Evolutionary conservation across 1,140 invertebrate species (phyloP), one percentile per base, ranked within the genome.

Genomic region (Tribolium castaneum): DNA sequence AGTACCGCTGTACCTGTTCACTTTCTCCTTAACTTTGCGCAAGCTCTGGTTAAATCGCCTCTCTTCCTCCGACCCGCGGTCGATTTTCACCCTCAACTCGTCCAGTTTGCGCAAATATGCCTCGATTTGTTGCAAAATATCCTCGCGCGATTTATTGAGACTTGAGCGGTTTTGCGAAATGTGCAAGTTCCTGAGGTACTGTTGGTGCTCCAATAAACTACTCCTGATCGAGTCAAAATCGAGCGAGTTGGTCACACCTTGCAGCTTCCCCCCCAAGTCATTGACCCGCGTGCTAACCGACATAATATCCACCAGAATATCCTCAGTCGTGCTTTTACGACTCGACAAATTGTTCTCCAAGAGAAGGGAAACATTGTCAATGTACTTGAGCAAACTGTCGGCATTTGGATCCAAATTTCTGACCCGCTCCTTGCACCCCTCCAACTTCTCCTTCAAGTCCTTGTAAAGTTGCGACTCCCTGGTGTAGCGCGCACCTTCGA

Each of bases 1-100:
- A 6, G 78, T 77, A 6, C 82, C 82, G 35, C 78, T 77, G 70
- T 82, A 83, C 16, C 79, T 30, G 2, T 80, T 75, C 1, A 83
- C 79, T 78, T 82, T 80, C 2, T 78, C 81, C 45, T 76, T 81
- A 9, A 83, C 25, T 22, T 54, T 35, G 5, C 52, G 25, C 45
- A 73, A 51, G 6, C 35, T 12, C 34, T 52, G 49, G 5, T 35
- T 66, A 14, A 66, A 66, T 0, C 4, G 9, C 13, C 35, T 66
- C 14, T 66, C 59, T 66, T 66, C 59, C 10, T 22, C 54, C 9
- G 54, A 16, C 30, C 6, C 54, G 6, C 34, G 6, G 5, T 12
- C 5, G 4, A 12, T 50, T 7, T 25, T 54, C 10, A 54, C 25
- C 30, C 12, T 35, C 12, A 51, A 13, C 30, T 73, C 16, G 9